A percentile compares a stretch with the other conserved stretches of the same genome.
Conservation (phyloP, 2,113 vertebrate species). For the Oryzias celebensis region DNA sequence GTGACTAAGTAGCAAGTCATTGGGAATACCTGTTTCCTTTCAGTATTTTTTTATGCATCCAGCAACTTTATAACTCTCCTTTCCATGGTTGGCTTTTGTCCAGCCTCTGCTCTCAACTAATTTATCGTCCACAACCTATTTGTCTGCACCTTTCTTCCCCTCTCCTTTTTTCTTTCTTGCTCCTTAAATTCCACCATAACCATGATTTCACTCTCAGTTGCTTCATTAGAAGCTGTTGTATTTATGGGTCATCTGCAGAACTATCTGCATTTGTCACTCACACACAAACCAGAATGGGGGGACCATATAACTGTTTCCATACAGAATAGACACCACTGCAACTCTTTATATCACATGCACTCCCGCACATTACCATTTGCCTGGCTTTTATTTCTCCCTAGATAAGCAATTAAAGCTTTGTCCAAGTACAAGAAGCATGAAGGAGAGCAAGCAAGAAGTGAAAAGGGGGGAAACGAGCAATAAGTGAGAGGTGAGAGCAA, state of each 20-base stretch:
- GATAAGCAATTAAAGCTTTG: conserved; percentile 63
- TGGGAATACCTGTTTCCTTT: too few relatives aligned
- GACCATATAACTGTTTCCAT: conserved; percentile 11
- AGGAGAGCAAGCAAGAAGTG: conserved; percentile 10
- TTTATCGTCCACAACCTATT: conserved; percentile 37
- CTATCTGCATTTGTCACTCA: conserved; percentile 61
- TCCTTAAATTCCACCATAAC: conserved; percentile 70
- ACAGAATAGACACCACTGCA: conserved; percentile 20
- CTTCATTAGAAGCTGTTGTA: conserved; percentile 75
- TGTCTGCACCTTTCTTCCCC: conserved; percentile 28
- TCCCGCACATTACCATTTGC: conserved; percentile 47
- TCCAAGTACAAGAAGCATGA: conserved; percentile 24
- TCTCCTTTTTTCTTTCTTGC: conserved; percentile 45
- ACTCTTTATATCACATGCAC: conserved; percentile 7
- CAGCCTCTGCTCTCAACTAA: conserved; percentile 20
- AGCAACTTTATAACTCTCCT: too few relatives aligned
- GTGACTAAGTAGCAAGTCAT: too few relatives aligned
- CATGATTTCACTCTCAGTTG: conserved; percentile 73
- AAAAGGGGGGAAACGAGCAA: conserved; percentile 8
- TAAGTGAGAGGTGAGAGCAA: conserved; percentile 17
- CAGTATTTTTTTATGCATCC: too few relatives aligned
- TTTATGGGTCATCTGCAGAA: conserved; percentile 76
- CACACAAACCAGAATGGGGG: conserved; percentile 1
- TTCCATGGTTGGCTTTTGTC: too few relatives aligned
- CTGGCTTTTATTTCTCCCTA: conserved; percentile 61